Evolutionary conservation across 2,113 vertebrate species (phyloP).

Genomic region (Calyptommatus sinebrachiatus): DNA sequence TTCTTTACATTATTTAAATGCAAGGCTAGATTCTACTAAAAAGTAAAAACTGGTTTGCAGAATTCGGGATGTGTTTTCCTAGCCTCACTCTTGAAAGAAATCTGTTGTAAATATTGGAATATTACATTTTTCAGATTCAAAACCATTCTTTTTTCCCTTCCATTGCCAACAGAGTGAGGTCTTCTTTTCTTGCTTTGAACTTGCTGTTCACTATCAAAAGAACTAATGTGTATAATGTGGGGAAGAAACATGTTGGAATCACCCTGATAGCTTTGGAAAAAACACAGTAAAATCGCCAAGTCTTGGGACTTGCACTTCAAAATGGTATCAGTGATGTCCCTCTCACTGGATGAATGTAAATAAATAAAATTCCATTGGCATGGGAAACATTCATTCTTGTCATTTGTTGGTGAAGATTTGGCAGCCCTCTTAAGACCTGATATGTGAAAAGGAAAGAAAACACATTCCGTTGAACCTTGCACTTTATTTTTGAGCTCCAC

Average conservation of each 20-base stretch:
- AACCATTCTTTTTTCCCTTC: not conserved
- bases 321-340: not conserved
- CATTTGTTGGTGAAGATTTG: not conserved
- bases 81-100: too few relatives aligned
- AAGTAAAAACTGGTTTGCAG: too few relatives aligned
- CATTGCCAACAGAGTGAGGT: conserved; percentile 43
- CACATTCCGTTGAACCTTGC: not conserved
- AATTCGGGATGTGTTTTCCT: too few relatives aligned
- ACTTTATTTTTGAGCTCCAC: conserved; percentile 19
- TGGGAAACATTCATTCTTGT: conserved; percentile 20
- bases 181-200: conserved; percentile 58
- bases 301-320: conserved; percentile 11
- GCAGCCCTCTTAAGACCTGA: conserved; percentile 25
- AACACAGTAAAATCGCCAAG: not conserved
- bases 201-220: conserved; percentile 15
- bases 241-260: conserved; percentile 14
- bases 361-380: rapidly evolving
- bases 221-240: conserved; percentile 28
- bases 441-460: not conserved
- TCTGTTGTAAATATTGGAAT: too few relatives aligned
- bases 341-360: not conserved
- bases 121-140: not conserved
- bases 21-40: not conserved
- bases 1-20: not conserved
- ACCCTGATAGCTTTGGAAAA: conserved; percentile 9